These are phyloP conservation scores for Elymnias hypermnestra DNA, from an alignment of 1,140 invertebrate genomes.

Conservation along the genomic window DNA sequence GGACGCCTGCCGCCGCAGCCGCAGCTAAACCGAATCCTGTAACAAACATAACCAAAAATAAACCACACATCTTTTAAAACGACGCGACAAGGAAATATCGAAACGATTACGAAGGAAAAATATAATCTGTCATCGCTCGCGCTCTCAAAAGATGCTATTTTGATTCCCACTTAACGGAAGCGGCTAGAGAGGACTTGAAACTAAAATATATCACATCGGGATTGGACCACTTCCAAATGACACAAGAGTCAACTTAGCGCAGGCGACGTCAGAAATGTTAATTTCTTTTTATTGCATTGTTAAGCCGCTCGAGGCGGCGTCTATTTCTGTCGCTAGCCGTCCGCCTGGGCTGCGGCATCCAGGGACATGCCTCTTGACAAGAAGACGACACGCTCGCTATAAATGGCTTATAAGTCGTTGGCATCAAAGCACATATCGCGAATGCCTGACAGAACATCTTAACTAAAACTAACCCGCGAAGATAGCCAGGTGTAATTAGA, in stretches of 20 bases:
- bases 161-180: constrained; percentile 63
- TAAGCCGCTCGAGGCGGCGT: constrained; percentile 61
- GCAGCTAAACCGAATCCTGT: constrained; percentile 63
- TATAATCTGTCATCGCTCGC: constrained; percentile 45
- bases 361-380: constrained; percentile 60
- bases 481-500: background rate
- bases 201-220: constrained; percentile 62
- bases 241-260: constrained; percentile 71
- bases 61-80: constrained; percentile 15
- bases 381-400: constrained; percentile 67
- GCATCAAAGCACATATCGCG: constrained; percentile 13
- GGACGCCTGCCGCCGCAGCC: constrained; percentile 76
- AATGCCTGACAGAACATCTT: constrained; percentile 7
- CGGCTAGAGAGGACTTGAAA: constrained; percentile 48
- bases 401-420: constrained; percentile 49
- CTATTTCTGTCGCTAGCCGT: constrained; percentile 68
- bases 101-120: constrained; percentile 39
- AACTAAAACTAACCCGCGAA: background rate
- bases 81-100: constrained; percentile 14
- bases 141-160: constrained; percentile 51
- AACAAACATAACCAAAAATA: constrained; percentile 41
- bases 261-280: constrained; percentile 63
- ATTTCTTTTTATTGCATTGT: constrained; percentile 76
- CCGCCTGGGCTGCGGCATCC: constrained; percentile 59
- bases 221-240: constrained; percentile 72